Conservation (phyloP, 2,888 invertebrate species). For the Ornithoptera priamus region DNA sequence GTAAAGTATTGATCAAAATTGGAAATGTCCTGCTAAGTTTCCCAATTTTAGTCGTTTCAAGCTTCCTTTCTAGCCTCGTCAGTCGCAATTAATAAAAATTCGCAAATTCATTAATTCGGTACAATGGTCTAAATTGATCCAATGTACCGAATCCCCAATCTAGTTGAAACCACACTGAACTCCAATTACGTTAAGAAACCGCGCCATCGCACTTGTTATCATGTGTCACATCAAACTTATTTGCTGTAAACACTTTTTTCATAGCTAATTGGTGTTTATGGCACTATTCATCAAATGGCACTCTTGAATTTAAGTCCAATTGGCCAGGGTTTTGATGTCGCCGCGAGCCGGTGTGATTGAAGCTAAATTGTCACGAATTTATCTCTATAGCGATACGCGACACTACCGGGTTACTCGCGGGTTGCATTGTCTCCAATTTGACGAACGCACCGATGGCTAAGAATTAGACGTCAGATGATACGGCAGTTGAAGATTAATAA, state of each 20-base stretch:
- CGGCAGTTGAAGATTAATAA: conserved; percentile 14
- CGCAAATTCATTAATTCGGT: conserved; percentile 11
- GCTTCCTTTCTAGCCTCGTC: not conserved
- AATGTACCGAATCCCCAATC: conserved; percentile 13
- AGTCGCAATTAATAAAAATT: conserved; percentile 16
- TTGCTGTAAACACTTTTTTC: conserved; percentile 15
- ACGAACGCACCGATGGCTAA: conserved; percentile 6
- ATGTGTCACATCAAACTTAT: not conserved
- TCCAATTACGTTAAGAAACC: not conserved
- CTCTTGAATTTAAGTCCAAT: conserved; percentile 26
- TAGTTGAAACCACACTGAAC: not conserved
- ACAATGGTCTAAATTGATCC: conserved; percentile 21
- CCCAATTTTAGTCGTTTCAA: too few species aligned
- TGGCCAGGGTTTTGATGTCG: conserved; percentile 19
- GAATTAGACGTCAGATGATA: conserved; percentile 11
- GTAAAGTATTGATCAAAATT: too few species aligned
- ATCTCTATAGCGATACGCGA: conserved; percentile 9
- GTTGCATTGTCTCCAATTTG: conserved; percentile 20
- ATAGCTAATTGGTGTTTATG: conserved; percentile 16
- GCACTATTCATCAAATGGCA: conserved; percentile 23
- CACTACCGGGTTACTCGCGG: conserved; percentile 22
- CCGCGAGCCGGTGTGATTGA: conserved; percentile 22
- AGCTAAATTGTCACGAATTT: conserved; percentile 28
- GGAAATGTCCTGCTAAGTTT: too few species aligned
- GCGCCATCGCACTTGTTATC: not conserved